Evolutionary conservation across 1,140 invertebrate species (phyloP).

Genomic region (Drosophila sulfurigaster): DNA sequence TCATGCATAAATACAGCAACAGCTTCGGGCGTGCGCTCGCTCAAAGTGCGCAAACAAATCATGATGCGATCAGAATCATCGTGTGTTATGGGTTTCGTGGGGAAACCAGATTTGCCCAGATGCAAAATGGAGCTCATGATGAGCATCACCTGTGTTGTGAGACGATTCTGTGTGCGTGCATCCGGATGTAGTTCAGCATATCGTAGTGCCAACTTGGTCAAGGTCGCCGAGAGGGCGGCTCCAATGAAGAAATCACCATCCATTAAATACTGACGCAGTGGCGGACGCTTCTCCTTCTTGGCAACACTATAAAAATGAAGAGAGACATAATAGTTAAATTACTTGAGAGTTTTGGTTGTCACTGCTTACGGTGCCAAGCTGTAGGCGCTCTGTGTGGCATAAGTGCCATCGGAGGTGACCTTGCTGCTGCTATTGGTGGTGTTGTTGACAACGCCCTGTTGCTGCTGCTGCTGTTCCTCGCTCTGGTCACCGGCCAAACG

Average conservation of each 20-base stretch:
- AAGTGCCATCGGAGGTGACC: conserved; percentile 99
- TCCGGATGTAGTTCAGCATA: conserved; percentile 69
- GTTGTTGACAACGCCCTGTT: conserved; percentile 57
- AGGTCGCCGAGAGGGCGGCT: conserved; percentile 95
- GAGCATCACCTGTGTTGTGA: conserved; percentile 94
- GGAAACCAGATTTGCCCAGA: conserved; percentile 91
- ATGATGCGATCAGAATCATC: conserved; percentile 97
- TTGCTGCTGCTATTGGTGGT: conserved; percentile 64
- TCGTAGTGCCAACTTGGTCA: conserved; percentile 95
- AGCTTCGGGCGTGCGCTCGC: conserved; percentile 90
- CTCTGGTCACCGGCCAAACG: conserved; percentile 89
- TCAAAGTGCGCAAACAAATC: conserved; percentile 92
- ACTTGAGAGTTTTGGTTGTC: no score
- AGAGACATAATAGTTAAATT: neutral
- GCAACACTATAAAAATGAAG: conserved; percentile 78
- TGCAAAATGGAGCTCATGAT: conserved; percentile 95
- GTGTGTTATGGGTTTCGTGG: conserved; percentile 94
- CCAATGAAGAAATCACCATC: conserved; percentile 99
- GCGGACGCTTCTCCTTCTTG: conserved; percentile 91
- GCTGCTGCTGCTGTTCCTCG: conserved; percentile 79
- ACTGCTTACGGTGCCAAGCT: conserved; percentile 89
- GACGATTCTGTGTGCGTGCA: conserved; percentile 86
- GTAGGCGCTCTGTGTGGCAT: conserved; percentile 99
- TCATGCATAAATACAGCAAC: conserved; percentile 91
- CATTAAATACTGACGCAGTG: conserved; percentile 94